Conservation (phyloP, 2,113 vertebrate genomes). For the Myrmecophaga tridactyla region DNA sequence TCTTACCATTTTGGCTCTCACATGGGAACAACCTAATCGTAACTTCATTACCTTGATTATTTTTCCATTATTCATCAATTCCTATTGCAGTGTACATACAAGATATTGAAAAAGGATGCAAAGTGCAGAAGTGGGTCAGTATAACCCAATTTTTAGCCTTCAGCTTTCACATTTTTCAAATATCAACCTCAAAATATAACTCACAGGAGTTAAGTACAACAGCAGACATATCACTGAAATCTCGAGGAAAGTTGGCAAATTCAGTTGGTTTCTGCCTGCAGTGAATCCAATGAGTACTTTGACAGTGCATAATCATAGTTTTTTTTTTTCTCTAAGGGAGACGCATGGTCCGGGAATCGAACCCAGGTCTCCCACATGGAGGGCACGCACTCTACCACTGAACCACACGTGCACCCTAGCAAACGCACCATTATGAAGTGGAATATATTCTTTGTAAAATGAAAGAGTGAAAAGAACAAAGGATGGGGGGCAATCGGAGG, state of each 20-base stretch:
- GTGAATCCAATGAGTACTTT: not conserved
- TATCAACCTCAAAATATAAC: not conserved
- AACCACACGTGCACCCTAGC: too few species aligned
- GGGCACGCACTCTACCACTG: too few species aligned
- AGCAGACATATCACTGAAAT: not conserved
- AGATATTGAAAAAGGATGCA: not conserved
- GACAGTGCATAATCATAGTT: not conserved
- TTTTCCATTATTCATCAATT: not conserved
- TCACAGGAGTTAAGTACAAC: not conserved
- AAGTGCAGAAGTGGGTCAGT: not conserved
- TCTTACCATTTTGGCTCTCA: not conserved
- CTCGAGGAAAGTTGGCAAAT: not conserved
- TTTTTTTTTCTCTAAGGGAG: too few species aligned
- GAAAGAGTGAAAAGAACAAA: not conserved
- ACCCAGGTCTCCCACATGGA: too few species aligned
- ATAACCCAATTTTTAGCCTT: not conserved
- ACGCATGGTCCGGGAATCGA: too few species aligned
- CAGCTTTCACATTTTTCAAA: not conserved
- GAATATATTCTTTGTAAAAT: not conserved
- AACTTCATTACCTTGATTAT: not conserved
- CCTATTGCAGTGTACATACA: too few species aligned
- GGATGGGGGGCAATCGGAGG: not conserved
- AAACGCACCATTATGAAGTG: not conserved
- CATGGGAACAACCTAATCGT: not conserved
- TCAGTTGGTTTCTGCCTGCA: not conserved